Evolutionary conservation across 2,113 vertebrate species (phyloP).

Genomic region (Mus spicilegus): DNA sequence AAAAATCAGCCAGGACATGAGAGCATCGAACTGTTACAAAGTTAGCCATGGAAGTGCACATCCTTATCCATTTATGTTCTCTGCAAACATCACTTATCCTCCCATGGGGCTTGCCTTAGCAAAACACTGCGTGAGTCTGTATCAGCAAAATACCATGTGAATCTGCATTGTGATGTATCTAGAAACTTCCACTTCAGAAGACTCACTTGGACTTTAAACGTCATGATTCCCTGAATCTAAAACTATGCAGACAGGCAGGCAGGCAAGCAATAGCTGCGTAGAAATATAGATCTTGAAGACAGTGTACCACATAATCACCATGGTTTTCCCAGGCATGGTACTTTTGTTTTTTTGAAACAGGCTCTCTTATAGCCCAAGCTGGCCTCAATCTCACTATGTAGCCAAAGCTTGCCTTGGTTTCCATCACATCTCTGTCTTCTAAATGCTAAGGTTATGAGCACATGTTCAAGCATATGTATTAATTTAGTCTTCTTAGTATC

Average conservation of each 20-base stretch:
- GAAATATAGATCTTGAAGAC: not conserved
- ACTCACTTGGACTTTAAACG: not conserved
- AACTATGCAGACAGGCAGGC: not conserved
- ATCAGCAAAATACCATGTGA: too few relatives aligned
- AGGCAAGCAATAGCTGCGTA: not conserved
- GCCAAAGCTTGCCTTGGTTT: not conserved
- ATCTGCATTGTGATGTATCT: too few relatives aligned
- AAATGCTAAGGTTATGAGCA: not conserved
- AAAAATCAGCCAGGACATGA: too few relatives aligned
- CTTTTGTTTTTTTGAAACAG: not conserved
- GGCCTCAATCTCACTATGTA: not conserved
- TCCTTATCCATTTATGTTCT: too few relatives aligned
- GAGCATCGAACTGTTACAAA: too few relatives aligned
- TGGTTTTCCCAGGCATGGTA: not conserved
- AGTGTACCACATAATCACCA: not conserved
- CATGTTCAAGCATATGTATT: not conserved
- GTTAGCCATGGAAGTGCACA: too few relatives aligned
- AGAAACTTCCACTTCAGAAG: not conserved
- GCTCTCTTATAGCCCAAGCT: not conserved
- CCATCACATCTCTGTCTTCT: not conserved
- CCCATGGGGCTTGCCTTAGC: too few relatives aligned
- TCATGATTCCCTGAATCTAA: constrained; percentile 23
- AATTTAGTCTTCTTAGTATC: not conserved
- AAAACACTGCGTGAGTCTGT: too few relatives aligned
- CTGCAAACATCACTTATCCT: too few relatives aligned